phyloP scores from a whole-genome alignment of 2,888 invertebrate species.

The Caenorhabditis sulstoni region DNA sequence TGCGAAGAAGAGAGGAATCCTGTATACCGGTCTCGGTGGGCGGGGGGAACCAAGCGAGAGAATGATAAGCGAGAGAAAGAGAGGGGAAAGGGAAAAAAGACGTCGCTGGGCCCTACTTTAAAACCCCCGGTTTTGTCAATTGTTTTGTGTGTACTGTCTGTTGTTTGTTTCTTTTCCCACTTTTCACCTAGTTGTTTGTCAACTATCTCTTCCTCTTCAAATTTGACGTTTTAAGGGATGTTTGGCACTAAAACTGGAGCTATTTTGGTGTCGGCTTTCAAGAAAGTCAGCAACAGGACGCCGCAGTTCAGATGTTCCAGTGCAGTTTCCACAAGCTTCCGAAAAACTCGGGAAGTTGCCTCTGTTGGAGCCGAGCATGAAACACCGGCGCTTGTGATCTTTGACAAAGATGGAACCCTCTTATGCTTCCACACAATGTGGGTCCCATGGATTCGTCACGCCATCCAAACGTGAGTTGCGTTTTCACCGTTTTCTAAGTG shows the following conservation, averaged over 20 bases:
- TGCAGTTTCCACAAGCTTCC: conserved; percentile 28
- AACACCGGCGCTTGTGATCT: conserved; percentile 81
- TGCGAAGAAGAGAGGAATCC: conserved; percentile 22
- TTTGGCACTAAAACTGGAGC: conserved; percentile 38
- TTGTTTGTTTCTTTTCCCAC: conserved; percentile 19
- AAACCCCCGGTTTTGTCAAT: conserved; percentile 25
- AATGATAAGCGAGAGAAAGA: background rate
- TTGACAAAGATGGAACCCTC: conserved; percentile 83
- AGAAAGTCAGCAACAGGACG: background rate
- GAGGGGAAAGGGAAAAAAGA: no score
- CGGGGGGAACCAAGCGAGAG: conserved; percentile 18
- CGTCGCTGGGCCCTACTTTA: conserved; percentile 36
- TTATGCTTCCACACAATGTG: conserved; percentile 83
- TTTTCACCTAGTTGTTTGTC: no score
- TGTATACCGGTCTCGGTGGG: conserved; percentile 53
- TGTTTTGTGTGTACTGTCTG: conserved; percentile 24
- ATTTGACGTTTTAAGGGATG: conserved; percentile 33
- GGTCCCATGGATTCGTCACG: conserved; percentile 81
- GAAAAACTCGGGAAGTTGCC: conserved; percentile 38
- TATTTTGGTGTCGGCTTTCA: conserved; percentile 19
- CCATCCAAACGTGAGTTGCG: conserved; percentile 67
- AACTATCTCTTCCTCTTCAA: background rate
- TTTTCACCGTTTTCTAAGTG: conserved; percentile 13
- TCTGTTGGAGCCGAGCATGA: conserved; percentile 28
- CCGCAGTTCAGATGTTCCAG: conserved; percentile 21